Evolutionary conservation across 2,113 vertebrate genomes (phyloP), one percentile per base, ranked within the genome.

Genomic region (Labrus mixtus): DNA sequence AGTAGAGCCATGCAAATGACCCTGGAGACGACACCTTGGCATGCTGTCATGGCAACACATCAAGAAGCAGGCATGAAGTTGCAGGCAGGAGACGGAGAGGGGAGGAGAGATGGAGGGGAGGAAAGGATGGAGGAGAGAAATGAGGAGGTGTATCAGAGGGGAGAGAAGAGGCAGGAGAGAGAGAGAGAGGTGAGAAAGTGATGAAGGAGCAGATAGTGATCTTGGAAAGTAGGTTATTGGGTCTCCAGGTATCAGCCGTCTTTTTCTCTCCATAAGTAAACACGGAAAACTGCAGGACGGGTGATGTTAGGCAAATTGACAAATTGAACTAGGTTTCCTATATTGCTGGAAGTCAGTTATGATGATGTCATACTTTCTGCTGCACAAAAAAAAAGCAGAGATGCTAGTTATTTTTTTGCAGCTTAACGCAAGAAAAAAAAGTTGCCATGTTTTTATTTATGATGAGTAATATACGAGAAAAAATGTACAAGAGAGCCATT

Each of bases 21-120:
- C 65, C 74, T 41, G 68, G 78, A 13, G 46, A 78, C 59, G 79
- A 82, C 78, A 89, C 82, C 58, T 86, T 89, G 82, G 86, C 73
- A 70, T 50, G 81, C 86, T 88, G 86, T 89, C 90, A 90, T 90
- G 87, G 90, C 86, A 86, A 91, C 87, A 58, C 87, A 81, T 76
- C 71, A 78, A 78, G 83, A 29, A 58, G 73, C 57, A 69, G 68
- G 73, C 75, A 48, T 82, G 86, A 75, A 78, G 86, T 67, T n/a
- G 37, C 46, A 33, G 64, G 82, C 53, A 37, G 70, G 64, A 13
- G 41, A 71, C 1, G 41, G 48, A 29, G 16, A 46, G 46, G 45
- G n/a, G 50, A 56, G 15, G 22, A 25, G 13, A 48, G 48, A n/a
- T n/a, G n/a, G 16, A 46, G 46, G 45, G n/a, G 50, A 56, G 15